phyloP scores from a whole-genome alignment of 2,888 invertebrate genomes.

The Rhabditoides inermis region DNA sequence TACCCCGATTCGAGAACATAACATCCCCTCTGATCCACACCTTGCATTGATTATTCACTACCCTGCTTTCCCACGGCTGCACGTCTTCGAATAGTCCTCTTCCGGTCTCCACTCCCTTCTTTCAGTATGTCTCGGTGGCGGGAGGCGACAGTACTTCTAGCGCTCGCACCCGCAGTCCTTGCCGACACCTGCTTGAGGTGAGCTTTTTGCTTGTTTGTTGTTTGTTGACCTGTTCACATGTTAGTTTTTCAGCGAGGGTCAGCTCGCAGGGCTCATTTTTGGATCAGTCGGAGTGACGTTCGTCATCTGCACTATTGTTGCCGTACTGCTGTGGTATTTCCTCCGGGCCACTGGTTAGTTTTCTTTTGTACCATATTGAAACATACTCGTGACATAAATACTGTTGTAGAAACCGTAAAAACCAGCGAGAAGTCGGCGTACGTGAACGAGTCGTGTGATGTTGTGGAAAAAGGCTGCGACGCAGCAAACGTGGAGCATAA shows the following conservation, averaged over 20 bases:
- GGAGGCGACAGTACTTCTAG: too few species aligned
- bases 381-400: not conserved
- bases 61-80: too few species aligned
- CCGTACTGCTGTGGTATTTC: conserved; percentile 31
- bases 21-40: too few species aligned
- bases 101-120: too few species aligned
- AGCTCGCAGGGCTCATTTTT: conserved; percentile 43
- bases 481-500: conserved; percentile 10
- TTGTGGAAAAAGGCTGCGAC: conserved; percentile 24
- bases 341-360: conserved; percentile 14
- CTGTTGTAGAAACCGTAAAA: not conserved
- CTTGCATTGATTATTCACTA: too few species aligned
- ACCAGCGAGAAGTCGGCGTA: conserved; percentile 26
- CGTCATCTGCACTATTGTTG: conserved; percentile 32
- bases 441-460: conserved; percentile 24
- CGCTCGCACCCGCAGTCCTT: too few species aligned
- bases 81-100: too few species aligned
- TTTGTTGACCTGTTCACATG: conserved; percentile 1
- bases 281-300: conserved; percentile 45
- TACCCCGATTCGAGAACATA: too few species aligned
- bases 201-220: not conserved
- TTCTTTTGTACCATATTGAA: not conserved
- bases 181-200: conserved; percentile 11
- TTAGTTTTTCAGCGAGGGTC: conserved; percentile 23
- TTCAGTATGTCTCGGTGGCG: too few species aligned